Conservation (phyloP, 1,140 invertebrate genomes). For the Zophobas morio region DNA sequence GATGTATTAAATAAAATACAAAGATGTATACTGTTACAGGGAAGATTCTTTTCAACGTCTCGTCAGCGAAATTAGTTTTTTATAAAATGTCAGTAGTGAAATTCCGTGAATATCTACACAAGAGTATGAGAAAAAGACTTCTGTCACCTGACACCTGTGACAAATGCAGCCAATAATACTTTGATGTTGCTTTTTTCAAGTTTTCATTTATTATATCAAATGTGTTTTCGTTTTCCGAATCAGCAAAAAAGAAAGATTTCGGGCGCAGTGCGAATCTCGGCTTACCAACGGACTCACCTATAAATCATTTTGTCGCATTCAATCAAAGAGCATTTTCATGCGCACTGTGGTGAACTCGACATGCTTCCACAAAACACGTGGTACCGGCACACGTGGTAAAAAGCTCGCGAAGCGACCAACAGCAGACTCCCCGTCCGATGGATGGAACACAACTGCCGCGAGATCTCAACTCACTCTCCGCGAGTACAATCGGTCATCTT, state of each 20-base stretch:
- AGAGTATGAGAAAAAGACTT: too few species aligned
- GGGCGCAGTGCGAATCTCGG: background rate
- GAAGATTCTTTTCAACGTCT: too few species aligned
- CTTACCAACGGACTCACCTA: constrained; percentile 27
- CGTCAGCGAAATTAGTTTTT: too few species aligned
- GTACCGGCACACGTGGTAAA: constrained; percentile 54
- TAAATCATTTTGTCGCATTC: constrained; percentile 43
- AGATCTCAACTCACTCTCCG: constrained; percentile 57
- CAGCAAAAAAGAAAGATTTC: background rate
- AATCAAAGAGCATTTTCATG: constrained; percentile 54
- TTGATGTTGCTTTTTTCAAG: too few species aligned
- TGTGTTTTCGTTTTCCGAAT: background rate
- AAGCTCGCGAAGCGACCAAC: constrained; percentile 57
- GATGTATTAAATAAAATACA: too few species aligned
- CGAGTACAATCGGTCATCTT: constrained; percentile 63
- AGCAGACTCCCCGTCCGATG: constrained; percentile 57
- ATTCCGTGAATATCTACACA: too few species aligned
- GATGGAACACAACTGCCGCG: constrained; percentile 61
- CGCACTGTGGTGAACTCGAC: constrained; percentile 54
- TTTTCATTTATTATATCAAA: background rate
- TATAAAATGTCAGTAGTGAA: too few species aligned
- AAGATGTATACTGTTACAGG: too few species aligned
- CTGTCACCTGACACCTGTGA: too few species aligned
- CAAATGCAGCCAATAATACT: too few species aligned
- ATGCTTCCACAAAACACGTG: constrained; percentile 56